Evolutionary conservation across 2,113 vertebrate genomes (phyloP).

Genomic region (Glaucidium brasilianum): DNA sequence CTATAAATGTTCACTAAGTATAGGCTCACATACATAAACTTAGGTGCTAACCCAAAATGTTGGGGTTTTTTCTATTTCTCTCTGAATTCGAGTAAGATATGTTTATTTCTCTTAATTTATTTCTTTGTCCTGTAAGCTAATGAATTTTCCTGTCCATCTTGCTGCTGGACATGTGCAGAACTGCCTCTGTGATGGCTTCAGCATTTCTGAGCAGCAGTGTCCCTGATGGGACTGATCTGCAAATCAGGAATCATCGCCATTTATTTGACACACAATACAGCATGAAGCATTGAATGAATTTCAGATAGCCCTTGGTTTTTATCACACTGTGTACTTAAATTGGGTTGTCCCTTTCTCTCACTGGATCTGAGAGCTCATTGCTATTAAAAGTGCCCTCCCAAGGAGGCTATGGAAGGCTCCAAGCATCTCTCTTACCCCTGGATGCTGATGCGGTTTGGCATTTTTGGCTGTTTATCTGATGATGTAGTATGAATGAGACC

Average conservation of each 20-base stretch:
- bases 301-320: not conserved
- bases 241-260: not conserved
- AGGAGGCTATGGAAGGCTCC: not conserved
- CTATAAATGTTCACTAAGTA: not conserved
- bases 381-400: not conserved
- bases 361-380: not conserved
- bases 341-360: not conserved
- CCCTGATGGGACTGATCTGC: not conserved
- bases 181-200: not conserved
- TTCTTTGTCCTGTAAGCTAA: not conserved
- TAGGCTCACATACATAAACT: not conserved
- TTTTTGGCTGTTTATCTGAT: not conserved
- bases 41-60: not conserved
- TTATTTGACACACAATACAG: not conserved
- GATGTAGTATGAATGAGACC: not conserved
- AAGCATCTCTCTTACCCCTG: not conserved
- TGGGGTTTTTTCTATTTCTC: not conserved
- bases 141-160: not conserved
- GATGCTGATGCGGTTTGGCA: not conserved
- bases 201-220: not conserved
- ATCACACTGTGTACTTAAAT: not conserved
- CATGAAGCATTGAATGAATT: not conserved
- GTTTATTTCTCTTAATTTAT: constrained; percentile 5
- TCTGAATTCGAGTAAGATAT: not conserved
- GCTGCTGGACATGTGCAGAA: not conserved